Conservation (phyloP, 2,888 invertebrate genomes). For the Cataglyphis albicans region DNA sequence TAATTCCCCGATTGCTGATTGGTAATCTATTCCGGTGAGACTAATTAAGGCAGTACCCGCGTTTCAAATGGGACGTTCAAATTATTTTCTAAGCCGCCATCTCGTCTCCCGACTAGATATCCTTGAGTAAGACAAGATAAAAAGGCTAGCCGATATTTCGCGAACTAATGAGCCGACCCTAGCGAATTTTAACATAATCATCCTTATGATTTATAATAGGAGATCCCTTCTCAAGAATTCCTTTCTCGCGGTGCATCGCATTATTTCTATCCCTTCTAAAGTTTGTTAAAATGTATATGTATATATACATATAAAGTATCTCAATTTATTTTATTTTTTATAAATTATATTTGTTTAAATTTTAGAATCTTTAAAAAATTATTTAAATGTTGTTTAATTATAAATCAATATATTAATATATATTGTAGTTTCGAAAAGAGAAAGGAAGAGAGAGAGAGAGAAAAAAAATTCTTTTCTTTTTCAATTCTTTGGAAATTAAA, state of each 20-base stretch:
- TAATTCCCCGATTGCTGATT: slow-evolving; percentile 69
- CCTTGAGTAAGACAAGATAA: slow-evolving; percentile 62
- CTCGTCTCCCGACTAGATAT: slow-evolving; percentile 65
- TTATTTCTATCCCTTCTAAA: slow-evolving; percentile 18
- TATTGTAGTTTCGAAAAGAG: neutral
- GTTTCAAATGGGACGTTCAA: slow-evolving; percentile 61
- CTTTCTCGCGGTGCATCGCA: slow-evolving; percentile 7
- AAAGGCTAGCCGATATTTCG: slow-evolving; percentile 63
- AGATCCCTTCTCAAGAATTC: slow-evolving; percentile 26
- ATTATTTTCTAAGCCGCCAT: slow-evolving; percentile 72
- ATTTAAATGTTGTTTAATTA: neutral
- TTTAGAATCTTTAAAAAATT: neutral
- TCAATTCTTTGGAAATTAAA: neutral
- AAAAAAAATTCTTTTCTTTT: neutral
- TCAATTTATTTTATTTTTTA: neutral
- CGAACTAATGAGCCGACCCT: slow-evolving; percentile 69
- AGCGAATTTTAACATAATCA: slow-evolving; percentile 68
- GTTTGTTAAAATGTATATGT: neutral
- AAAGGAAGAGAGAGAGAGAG: neutral
- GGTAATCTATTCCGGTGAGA: slow-evolving; percentile 67
- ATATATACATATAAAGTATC: neutral
- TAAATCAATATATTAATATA: neutral
- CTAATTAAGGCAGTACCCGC: slow-evolving; percentile 71
- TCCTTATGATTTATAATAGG: slow-evolving; percentile 70
- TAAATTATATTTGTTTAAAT: neutral